phyloP scores from a whole-genome alignment of 2,888 invertebrate genomes.

The Yponomeuta malinellus region DNA sequence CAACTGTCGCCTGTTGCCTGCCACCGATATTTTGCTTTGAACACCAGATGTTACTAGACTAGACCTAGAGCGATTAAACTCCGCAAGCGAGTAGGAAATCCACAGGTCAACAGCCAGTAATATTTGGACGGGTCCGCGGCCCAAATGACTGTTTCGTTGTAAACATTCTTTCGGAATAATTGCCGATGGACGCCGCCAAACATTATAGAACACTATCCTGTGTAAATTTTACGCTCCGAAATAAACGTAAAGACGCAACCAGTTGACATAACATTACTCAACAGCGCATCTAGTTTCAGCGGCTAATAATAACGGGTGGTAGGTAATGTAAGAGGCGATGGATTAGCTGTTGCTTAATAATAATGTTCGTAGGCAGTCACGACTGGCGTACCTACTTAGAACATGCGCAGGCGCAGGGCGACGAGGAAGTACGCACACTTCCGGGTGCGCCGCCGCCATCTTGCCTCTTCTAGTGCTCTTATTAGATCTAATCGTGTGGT shows the following conservation, averaged over 20 bases:
- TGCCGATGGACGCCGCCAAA: neutral
- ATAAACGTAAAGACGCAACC: neutral
- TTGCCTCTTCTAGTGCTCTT: conserved; percentile 31
- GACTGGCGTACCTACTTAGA: conserved; percentile 36
- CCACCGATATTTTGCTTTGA: neutral
- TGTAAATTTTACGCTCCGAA: neutral
- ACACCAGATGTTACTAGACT: neutral
- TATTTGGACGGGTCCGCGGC: neutral
- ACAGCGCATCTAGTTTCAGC: conserved; percentile 13
- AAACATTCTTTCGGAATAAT: neutral
- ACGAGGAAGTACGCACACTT: conserved; percentile 70
- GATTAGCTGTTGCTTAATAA: conserved; percentile 13
- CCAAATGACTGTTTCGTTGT: neutral
- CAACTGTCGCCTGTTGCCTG: neutral
- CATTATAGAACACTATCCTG: neutral
- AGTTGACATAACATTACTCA: conserved; percentile 10
- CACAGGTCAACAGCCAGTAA: neutral
- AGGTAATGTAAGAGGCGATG: conserved; percentile 13
- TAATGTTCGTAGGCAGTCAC: conserved; percentile 38
- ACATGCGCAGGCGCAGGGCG: conserved; percentile 55
- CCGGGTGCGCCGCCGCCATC: conserved; percentile 67
- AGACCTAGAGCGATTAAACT: neutral
- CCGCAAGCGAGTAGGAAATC: neutral
- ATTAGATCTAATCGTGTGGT: conserved; percentile 9
- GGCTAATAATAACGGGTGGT: conserved; percentile 14